Evolutionary conservation across 92 coral and sea anemone genomes (phyloP).

Genomic region (Chrysogorgia sp.): DNA sequence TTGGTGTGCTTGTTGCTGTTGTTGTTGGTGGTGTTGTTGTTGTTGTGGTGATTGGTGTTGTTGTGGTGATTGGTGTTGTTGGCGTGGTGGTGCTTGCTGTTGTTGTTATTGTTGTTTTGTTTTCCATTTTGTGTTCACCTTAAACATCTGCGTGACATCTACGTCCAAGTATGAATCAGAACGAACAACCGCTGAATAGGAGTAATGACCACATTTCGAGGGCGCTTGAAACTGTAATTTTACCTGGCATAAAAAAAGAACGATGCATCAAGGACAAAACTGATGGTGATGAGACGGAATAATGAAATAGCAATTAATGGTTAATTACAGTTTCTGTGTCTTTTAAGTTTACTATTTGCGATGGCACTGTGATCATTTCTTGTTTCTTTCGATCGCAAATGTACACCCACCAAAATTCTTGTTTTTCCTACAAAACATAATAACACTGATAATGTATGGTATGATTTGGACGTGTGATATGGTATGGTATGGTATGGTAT

Average conservation of each 20-base stretch:
- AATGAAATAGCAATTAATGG: neutral
- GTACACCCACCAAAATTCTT: constrained; percentile 99
- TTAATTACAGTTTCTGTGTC: constrained; percentile 73
- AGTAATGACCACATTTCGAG: constrained; percentile 70
- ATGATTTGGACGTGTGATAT: neutral
- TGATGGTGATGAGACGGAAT: neutral
- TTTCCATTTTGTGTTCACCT: constrained; percentile 55
- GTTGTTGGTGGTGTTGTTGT: too few relatives aligned
- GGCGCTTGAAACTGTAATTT: constrained; percentile 95
- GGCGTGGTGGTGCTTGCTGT: too few relatives aligned
- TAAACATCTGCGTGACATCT: constrained; percentile 80
- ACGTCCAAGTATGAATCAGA: constrained; percentile 89
- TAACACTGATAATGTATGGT: neutral
- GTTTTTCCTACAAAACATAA: constrained; percentile 73
- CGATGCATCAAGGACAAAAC: neutral
- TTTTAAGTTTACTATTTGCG: constrained; percentile 74
- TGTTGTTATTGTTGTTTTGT: too few relatives aligned
- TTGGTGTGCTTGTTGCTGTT: too few relatives aligned
- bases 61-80: too few relatives aligned
- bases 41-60: too few relatives aligned
- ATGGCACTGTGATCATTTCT: constrained; percentile 76
- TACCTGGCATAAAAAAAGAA: constrained; percentile 53
- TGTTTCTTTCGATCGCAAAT: constrained; percentile 81
- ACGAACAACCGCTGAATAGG: constrained; percentile 78
- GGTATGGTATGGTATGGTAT: too few relatives aligned